Base-by-base conservation (phyloP, 2,797 vertebrate genomes). In the Helicolenus hilgendorfi region DNA sequence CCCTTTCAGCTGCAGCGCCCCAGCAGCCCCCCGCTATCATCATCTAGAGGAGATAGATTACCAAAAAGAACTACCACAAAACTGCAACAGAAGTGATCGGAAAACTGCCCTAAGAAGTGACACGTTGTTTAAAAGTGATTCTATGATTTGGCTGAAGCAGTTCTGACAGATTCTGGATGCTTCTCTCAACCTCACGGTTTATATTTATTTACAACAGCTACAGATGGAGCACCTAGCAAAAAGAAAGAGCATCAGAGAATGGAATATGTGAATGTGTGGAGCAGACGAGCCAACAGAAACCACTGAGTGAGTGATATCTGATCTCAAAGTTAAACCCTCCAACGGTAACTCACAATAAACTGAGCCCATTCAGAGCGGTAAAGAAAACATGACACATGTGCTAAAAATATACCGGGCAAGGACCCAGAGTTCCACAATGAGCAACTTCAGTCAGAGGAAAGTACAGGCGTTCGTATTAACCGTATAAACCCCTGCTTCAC, bases 311-410 rank as follows among this genome's bases (percentile, higher is more conserved):
- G 89, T 80, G 92, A 95, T 94, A 95, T 86, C 90, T 92, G 93
- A 96, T 94, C 95, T 92, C 85, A 79, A 85, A 88, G 83, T 33
- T 27, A 68, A 49, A 85, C 86, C 87, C 83, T 91, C 86, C 71
- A 87, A 89, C 70, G 26, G 81, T 84, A 91, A 95, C 87, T 91
- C 89, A 92, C 90, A 95, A 95, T 91, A 93, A 96, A 95, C 92
- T 84, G 74, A 75, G 77, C 68, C 94, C 83, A 85, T 94, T 94
- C 91, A 93, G 82, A 86, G 91, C 49, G 8, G 85, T 85, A 88
- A 87, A 94, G 91, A 95, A 95, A 96, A 96, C 92, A 95, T 94
- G 93, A 94, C 94, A 95, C 93, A 90, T 86, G 45, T 58, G 83
- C 94, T 93, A 94, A 93, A 96, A 95, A 96, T 96, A 96, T 38